Evolutionary conservation across 2,888 invertebrate species (phyloP), one percentile per base, ranked within the genome.

Genomic region (Pteria penguin): DNA sequence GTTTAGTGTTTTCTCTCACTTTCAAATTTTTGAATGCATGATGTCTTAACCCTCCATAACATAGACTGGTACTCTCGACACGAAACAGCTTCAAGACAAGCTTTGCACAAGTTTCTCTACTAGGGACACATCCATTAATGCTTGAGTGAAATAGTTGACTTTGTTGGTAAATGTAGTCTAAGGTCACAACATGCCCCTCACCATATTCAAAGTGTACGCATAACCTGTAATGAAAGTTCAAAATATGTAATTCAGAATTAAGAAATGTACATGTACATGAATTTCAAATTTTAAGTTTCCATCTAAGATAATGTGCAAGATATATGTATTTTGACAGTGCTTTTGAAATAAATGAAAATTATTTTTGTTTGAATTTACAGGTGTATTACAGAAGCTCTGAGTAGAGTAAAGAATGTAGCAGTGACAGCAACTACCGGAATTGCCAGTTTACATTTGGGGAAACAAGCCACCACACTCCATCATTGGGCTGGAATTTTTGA

Each of bases 21-120:
- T 31, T 31, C 24, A 72, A 32, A 32, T 63, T 62, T 63, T 29
- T 55, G 36, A 52, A 72, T 3, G 54, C 62, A 24, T 55, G n/a
- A 33, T 63, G 31, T 26, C 45, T 29, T 52, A 54, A 57, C 24
- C 60, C 71, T 11, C 75, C 70, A 29, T 73, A 66, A 4, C 74
- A 75, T 33, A 72, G 55, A 29, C 62, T 29, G 0, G n/a, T 27
- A 2, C 22, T n/a, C 27, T 32, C 27, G n/a, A 32, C 27, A 24
- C 26, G 14, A 52, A 71, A 71, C 4, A 62, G 22, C 27, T 60
- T 26, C 11, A 54, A 52, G 26, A 62, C 33, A 22, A 71, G 54
- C 45, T 27, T 33, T 31, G 61, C 36, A 26, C 52, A n/a, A 14
- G 60, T 29, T 29, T 61, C 62, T 26, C 29, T 61, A 22, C 45